Percentiles rank a stretch among this genome's conserved stretches.
Conservation (phyloP, 2,888 invertebrate species). For the Perizoma affinitatum region DNA sequence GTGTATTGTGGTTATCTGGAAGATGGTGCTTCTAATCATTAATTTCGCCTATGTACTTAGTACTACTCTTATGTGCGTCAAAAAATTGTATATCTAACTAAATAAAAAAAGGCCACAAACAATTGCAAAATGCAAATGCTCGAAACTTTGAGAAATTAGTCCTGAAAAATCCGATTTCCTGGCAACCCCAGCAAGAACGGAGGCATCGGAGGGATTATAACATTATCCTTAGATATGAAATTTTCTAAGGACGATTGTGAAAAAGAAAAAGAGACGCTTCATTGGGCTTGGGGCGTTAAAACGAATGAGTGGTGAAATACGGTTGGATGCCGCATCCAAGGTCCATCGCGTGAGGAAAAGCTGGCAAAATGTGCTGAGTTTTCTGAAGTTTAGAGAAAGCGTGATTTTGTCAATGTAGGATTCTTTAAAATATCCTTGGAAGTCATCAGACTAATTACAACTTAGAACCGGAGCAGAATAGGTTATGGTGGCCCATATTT, state of each 20-base stretch:
- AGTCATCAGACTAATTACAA: too few species aligned
- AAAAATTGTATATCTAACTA: too few species aligned
- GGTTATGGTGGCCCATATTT: too few species aligned
- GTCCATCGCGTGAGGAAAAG: constrained; percentile 16
- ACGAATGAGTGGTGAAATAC: constrained; percentile 33
- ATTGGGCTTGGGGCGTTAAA: constrained; percentile 33
- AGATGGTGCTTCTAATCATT: too few species aligned
- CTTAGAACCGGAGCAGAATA: too few species aligned
- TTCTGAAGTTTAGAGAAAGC: constrained; percentile 8
- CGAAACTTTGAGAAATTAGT: background rate
- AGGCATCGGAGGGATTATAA: constrained; percentile 34
- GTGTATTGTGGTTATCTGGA: too few species aligned
- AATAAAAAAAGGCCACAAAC: too few species aligned
- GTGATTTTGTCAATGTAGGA: constrained; percentile 4
- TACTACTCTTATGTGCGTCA: too few species aligned
- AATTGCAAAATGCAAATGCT: too few species aligned
- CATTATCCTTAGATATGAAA: constrained; percentile 38
- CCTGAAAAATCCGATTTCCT: background rate
- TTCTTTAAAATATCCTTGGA: too few species aligned
- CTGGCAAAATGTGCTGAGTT: constrained; percentile 23
- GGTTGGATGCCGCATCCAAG: constrained; percentile 17
- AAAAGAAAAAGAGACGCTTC: constrained; percentile 29
- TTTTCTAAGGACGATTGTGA: constrained; percentile 36
- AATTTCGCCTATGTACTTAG: too few species aligned
- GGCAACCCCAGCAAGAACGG: constrained; percentile 9